Evolutionary conservation across 2,797 vertebrate species (phyloP), one percentile per base, ranked within the genome.

Genomic region (Eidolon dupreanum): DNA sequence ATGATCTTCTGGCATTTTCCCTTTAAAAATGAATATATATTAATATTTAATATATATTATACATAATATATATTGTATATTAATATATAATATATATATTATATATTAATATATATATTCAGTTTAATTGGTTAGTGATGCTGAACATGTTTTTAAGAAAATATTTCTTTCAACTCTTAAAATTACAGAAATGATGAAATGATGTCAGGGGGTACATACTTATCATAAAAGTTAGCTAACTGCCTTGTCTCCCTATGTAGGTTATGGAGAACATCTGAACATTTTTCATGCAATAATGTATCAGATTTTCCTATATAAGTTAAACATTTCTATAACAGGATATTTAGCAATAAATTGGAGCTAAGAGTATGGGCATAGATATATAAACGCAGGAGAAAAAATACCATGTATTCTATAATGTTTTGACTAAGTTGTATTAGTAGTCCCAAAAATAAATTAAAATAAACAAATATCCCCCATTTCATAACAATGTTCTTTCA

Each of bases 121-220:
- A 46, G 12, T 46, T 46, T 46, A 46, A 12, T 46, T 46, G 12
- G 13, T 46, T 46, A 46, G 46, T 13, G 46, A 13, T 46, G 46
- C 46, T 46, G 46, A 93, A 78, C 59, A 33, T 82, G 31, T 61
- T 85, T 86, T 88, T 73, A 90, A 26, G n/a, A 9, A 88, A 61
- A 74, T 88, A 79, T 53, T 83, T 73, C 43, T 53, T 83, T 73
- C 43, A 88, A 75, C 17, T 88, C 15, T 57, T 89, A 93, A 79
- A 96, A 83, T 94, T 83, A 88, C 0, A 89, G 43, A 89, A 83
- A 78, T 84, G 20, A 78, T 22, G 84, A 92, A 63, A 68, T 93
- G 43, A 43, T 82, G 57, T 77, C 74, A 65, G 17, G 20, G 2
- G 6, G 3, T 57, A 68, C 43, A 79, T 33, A 71, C 31, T 71